phyloP scores from a whole-genome alignment of 2,113 vertebrate genomes.

The Siniperca knerii region DNA sequence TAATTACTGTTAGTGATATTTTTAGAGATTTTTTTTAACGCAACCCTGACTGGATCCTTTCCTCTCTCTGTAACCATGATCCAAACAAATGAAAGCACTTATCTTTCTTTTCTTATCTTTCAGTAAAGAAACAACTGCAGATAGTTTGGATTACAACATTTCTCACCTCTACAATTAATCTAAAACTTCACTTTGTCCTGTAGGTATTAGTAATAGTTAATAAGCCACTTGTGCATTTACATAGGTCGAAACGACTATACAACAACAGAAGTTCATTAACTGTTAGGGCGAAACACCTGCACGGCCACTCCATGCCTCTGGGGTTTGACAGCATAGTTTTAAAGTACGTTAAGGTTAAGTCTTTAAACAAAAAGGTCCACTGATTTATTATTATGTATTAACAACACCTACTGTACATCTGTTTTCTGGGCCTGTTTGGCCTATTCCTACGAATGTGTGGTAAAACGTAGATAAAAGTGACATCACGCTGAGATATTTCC shows the following conservation, averaged over 20 bases:
- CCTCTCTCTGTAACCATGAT: neutral
- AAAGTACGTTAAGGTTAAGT: neutral
- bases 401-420: neutral
- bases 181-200: neutral
- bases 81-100: neutral
- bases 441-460: neutral
- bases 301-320: neutral
- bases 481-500: neutral
- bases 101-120: neutral
- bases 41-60: neutral
- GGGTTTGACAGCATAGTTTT: neutral
- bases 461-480: neutral
- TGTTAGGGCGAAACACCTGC: neutral
- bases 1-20: neutral
- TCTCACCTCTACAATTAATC: neutral
- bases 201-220: neutral
- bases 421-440: neutral
- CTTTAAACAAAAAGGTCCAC: neutral
- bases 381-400: slow-evolving; percentile 21
- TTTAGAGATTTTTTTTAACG: neutral
- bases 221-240: slow-evolving; percentile 2
- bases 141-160: neutral
- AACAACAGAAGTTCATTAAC: slow-evolving; percentile 19
- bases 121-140: neutral
- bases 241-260: neutral